phyloP scores from a whole-genome alignment of 1,140 invertebrate species.

The Procambarus clarkii region DNA sequence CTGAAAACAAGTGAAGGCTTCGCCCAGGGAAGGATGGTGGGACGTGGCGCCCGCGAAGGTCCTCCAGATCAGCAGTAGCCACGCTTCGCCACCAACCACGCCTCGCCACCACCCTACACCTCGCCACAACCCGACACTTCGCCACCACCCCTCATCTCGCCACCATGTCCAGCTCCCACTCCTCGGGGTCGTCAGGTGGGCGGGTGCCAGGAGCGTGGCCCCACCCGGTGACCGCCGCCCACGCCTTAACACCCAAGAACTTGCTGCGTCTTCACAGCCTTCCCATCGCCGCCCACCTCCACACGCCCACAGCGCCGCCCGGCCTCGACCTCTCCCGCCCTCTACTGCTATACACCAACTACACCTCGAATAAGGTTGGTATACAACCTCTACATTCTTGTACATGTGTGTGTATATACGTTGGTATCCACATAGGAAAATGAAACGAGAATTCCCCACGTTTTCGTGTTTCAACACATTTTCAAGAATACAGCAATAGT shows the following conservation, averaged over 20 bases:
- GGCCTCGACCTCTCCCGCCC: constrained; percentile 74
- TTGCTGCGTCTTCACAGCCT: constrained; percentile 55
- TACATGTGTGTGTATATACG: background rate
- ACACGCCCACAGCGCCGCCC: constrained; percentile 55
- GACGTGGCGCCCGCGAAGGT: background rate
- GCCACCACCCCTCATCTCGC: background rate
- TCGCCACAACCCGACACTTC: background rate
- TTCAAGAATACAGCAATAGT: too few relatives aligned
- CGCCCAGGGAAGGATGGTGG: background rate
- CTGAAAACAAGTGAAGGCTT: too few relatives aligned
- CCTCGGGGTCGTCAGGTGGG: constrained; percentile 43
- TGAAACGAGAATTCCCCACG: too few relatives aligned
- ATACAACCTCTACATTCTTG: background rate
- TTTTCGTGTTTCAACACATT: too few relatives aligned
- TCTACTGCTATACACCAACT: constrained; percentile 74
- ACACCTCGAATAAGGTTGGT: constrained; percentile 72
- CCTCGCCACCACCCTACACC: background rate
- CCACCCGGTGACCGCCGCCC: background rate
- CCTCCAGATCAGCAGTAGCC: background rate
- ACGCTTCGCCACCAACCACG: background rate
- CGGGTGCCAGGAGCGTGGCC: constrained; percentile 25
- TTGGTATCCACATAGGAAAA: too few relatives aligned
- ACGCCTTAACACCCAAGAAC: constrained; percentile 52
- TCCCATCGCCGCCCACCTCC: constrained; percentile 61
- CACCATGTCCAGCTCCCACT: constrained; percentile 52